These are phyloP conservation scores for Drosophila yakuba DNA, from an alignment of 1,140 invertebrate species.

Conservation along the genomic window DNA sequence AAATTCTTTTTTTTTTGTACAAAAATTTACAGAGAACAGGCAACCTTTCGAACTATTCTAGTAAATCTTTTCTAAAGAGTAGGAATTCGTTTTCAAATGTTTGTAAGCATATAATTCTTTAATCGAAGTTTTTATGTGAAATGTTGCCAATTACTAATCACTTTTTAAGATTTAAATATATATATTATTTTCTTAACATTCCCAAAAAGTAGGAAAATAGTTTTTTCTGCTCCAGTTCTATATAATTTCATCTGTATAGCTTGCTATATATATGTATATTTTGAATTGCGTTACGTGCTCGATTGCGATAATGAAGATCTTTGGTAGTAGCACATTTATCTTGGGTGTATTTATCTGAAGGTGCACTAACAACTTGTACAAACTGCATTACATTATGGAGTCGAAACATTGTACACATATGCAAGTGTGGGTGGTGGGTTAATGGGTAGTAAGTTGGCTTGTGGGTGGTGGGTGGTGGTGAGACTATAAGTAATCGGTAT, in stretches of 20 bases:
- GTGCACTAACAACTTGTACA: conserved; percentile 54
- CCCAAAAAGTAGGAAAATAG: neutral
- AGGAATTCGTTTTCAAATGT: neutral
- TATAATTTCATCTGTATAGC: neutral
- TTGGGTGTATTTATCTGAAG: conserved; percentile 17
- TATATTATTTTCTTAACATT: too few species aligned
- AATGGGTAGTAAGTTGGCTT: neutral
- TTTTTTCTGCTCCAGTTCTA: neutral
- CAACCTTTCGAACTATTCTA: neutral
- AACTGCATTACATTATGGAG: conserved; percentile 47
- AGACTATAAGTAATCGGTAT: conserved; percentile 3
- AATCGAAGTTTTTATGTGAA: too few species aligned
- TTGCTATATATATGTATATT: conserved; percentile 2
- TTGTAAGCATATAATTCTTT: too few species aligned
- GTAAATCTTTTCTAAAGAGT: neutral
- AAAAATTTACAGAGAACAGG: neutral
- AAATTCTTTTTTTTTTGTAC: neutral
- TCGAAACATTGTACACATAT: conserved; percentile 36
- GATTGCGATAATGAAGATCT: conserved; percentile 13
- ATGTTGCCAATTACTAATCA: neutral
- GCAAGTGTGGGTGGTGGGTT: conserved; percentile 2
- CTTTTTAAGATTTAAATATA: too few species aligned
- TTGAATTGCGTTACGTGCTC: conserved; percentile 2
- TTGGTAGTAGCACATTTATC: conserved; percentile 9
- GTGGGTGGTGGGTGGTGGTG: neutral